phyloP scores from a whole-genome alignment of 2,113 vertebrate species.

The Grammomys dolichurus region DNA sequence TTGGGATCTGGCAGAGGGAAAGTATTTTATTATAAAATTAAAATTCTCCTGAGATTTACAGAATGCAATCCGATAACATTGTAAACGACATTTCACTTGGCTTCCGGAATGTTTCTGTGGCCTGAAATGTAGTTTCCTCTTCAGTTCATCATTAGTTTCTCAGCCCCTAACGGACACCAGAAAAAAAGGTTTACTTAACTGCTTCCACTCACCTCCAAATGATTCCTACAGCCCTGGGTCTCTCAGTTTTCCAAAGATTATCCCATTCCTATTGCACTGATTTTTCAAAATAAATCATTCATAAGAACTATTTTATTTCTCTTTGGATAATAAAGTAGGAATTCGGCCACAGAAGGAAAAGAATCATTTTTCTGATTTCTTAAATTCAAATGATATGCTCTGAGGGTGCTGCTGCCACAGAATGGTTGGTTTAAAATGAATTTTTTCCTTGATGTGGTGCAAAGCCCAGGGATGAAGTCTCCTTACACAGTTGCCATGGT shows the following conservation, averaged over 20 bases:
- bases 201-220: conserved; percentile 45
- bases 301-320: conserved; percentile 77
- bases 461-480: conserved; percentile 66
- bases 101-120: background rate
- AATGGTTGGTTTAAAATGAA: conserved; percentile 56
- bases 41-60: background rate
- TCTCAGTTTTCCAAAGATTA: conserved; percentile 79
- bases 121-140: background rate
- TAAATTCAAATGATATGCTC: conserved; percentile 72
- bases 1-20: rapidly evolving
- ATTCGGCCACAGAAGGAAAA: conserved; percentile 69
- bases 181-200: background rate
- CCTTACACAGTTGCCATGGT: conserved; percentile 58
- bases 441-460: conserved; percentile 54
- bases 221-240: conserved; percentile 39
- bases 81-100: background rate
- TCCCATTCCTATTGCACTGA: conserved; percentile 58
- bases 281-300: conserved; percentile 81
- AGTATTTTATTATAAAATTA: conserved; percentile 12
- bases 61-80: background rate
- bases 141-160: background rate
- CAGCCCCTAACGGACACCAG: background rate
- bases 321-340: conserved; percentile 72
- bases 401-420: conserved; percentile 47
- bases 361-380: conserved; percentile 60